Evolutionary conservation across 2,888 invertebrate genomes (phyloP).

Genomic region (Heliothis peltigera): DNA sequence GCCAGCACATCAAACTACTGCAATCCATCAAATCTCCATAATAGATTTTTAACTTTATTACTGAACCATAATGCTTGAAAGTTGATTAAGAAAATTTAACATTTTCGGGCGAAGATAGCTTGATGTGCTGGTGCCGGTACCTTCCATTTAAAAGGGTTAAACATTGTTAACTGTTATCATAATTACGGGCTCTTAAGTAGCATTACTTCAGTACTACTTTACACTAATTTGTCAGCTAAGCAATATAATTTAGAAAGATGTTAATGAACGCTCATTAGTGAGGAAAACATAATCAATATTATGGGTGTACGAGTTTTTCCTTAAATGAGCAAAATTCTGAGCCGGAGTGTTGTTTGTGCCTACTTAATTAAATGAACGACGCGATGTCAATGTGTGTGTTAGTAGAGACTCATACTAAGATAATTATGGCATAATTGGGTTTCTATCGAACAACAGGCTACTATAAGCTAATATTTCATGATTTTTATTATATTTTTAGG

Average conservation of each 20-base stretch:
- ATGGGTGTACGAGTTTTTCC: neutral
- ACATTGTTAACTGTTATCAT: neutral
- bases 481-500: too few relatives aligned
- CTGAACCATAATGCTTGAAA: too few relatives aligned
- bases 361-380: conserved; percentile 17
- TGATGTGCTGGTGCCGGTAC: too few relatives aligned
- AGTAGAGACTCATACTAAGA: neutral
- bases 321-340: conserved; percentile 22
- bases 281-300: conserved; percentile 31
- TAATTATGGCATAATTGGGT: neutral
- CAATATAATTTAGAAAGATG: neutral
- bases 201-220: neutral
- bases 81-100: too few relatives aligned
- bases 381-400: neutral
- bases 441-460: too few relatives aligned
- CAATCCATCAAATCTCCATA: too few relatives aligned
- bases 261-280: conserved; percentile 43
- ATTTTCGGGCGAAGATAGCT: too few relatives aligned
- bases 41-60: too few relatives aligned
- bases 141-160: too few relatives aligned
- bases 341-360: neutral
- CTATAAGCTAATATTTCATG: too few relatives aligned
- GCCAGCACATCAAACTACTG: too few relatives aligned
- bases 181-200: neutral
- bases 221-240: neutral